These are phyloP conservation scores for Porites lutea DNA, from an alignment of 64 coral and sea anemone species.

Conservation along the genomic window DNA sequence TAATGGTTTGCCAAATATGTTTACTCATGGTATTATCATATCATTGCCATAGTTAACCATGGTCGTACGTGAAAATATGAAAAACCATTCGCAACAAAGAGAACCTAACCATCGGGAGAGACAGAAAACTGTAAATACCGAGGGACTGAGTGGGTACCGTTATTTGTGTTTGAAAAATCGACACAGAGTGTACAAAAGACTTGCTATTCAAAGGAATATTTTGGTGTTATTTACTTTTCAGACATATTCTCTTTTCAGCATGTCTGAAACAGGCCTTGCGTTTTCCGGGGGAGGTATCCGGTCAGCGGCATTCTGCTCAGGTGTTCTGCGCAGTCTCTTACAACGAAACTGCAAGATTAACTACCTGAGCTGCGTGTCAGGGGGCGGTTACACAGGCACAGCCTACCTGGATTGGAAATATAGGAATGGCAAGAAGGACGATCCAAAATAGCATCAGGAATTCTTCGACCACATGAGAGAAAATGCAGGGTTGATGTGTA, in stretches of 20 bases:
- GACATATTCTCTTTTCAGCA: background rate
- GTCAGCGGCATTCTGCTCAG: constrained; percentile 71
- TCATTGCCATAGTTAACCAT: no score
- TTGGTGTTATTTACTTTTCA: no score
- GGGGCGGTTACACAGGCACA: constrained; percentile 57
- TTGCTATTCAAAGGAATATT: no score
- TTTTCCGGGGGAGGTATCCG: constrained; percentile 76
- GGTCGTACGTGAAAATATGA: no score
- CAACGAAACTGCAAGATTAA: constrained; percentile 52
- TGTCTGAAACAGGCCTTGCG: constrained; percentile 48
- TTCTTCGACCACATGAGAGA: constrained; percentile 75
- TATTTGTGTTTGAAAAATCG: no score
- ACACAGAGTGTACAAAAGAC: no score
- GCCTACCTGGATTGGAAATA: constrained; percentile 81
- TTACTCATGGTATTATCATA: no score
- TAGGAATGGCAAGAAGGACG: constrained; percentile 36
- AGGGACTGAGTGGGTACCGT: no score
- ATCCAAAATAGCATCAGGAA: constrained; percentile 59
- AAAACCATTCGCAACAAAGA: no score
- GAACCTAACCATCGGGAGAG: no score
- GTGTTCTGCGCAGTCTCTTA: constrained; percentile 54
- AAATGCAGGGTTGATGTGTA: constrained; percentile 25
- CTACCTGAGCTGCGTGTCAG: constrained; percentile 69
- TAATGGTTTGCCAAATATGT: no score
- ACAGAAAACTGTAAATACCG: no score